phyloP scores from a whole-genome alignment of 2,113 vertebrate genomes.

The Euleptes europaea region DNA sequence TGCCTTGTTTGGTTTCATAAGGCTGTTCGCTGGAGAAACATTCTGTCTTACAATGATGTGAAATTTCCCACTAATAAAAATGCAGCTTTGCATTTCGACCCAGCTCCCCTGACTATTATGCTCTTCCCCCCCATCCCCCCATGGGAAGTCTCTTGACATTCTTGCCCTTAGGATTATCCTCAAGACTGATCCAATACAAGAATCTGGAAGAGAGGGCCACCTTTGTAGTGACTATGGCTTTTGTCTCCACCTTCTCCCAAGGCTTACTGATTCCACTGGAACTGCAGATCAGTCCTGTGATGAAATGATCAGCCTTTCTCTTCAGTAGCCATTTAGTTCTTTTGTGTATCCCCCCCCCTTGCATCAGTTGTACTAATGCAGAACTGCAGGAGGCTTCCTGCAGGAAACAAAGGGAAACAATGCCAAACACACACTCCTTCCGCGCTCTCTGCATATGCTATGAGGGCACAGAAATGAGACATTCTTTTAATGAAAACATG shows the following conservation, averaged over 20 bases:
- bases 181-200: background rate
- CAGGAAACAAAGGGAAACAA: background rate
- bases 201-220: rapidly evolving
- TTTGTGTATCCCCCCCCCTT: background rate
- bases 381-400: conserved; percentile 18
- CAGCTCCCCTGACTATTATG: background rate
- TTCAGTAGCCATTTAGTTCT: conserved; percentile 7
- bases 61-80: background rate
- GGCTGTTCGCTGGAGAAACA: background rate
- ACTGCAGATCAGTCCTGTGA: background rate
- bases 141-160: background rate
- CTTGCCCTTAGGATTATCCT: background rate
- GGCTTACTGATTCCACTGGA: background rate
- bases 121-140: background rate
- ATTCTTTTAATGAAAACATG: conserved; percentile 30
- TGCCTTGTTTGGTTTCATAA: background rate
- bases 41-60: background rate
- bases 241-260: background rate
- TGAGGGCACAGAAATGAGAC: conserved; percentile 22
- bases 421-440: background rate
- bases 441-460: conserved; percentile 3
- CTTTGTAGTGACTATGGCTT: background rate
- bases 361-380: background rate
- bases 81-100: background rate
- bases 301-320: background rate